These are phyloP conservation scores for Drosophila malerkotliana DNA, from an alignment of 1,140 invertebrate genomes.

Conservation along the genomic window DNA sequence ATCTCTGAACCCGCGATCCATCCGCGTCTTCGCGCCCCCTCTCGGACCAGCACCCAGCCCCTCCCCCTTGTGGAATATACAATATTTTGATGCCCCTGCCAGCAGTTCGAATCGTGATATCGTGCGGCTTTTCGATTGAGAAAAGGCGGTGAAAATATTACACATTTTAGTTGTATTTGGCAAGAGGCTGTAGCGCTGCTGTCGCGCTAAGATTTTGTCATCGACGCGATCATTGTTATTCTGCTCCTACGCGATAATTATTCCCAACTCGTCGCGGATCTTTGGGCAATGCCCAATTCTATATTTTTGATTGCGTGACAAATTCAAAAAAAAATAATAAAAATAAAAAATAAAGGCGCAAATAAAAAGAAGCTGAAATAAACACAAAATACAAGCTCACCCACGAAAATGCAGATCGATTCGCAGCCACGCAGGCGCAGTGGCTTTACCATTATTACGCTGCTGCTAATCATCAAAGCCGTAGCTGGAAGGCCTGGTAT, in stretches of 20 bases:
- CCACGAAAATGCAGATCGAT: conserved; percentile 60
- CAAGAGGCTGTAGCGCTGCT: conserved; percentile 42
- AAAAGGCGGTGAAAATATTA: conserved; percentile 63
- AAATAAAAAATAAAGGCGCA: conserved; percentile 5
- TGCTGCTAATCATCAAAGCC: conserved; percentile 52
- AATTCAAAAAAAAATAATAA: conserved; percentile 27
- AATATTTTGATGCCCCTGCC: neutral
- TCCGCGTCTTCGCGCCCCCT: conserved; percentile 29
- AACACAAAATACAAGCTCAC: conserved; percentile 20
- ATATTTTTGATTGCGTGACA: conserved; percentile 70
- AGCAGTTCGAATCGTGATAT: conserved; percentile 61
- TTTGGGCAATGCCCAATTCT: conserved; percentile 78
- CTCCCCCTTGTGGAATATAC: conserved; percentile 4
- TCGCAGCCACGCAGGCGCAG: conserved; percentile 30
- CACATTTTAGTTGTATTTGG: conserved; percentile 74
- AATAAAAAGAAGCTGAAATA: conserved; percentile 12
- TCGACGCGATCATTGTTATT: conserved; percentile 55
- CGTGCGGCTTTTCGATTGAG: conserved; percentile 78
- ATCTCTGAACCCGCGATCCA: conserved; percentile 28
- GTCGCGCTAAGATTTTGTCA: conserved; percentile 21
- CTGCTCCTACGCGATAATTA: conserved; percentile 73
- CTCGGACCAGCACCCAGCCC: conserved; percentile 5
- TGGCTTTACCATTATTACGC: conserved; percentile 49
- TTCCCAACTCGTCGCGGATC: conserved; percentile 40
- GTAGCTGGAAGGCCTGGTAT: conserved; percentile 71